Evolutionary conservation across 2,113 vertebrate species (phyloP).

Genomic region (Oceanites oceanicus): DNA sequence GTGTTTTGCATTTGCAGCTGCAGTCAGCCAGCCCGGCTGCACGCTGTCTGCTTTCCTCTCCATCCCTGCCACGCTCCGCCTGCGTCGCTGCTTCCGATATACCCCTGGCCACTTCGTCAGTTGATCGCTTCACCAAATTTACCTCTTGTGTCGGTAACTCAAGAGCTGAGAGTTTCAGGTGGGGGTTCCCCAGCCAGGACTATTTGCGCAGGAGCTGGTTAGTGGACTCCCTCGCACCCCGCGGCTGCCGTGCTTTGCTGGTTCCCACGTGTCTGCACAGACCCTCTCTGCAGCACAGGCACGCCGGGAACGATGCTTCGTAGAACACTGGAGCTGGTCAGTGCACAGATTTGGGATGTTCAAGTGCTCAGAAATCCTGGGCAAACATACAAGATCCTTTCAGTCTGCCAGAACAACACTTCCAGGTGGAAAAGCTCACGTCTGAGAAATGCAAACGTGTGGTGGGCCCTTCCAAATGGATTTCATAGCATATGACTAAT

Average conservation of each 20-base stretch:
- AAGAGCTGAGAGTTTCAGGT: not conserved
- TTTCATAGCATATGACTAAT: not conserved
- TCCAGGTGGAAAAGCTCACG: not conserved
- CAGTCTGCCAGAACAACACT: not conserved
- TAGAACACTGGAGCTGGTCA: not conserved
- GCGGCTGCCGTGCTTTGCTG: not conserved
- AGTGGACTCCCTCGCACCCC: not conserved
- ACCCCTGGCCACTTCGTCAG: too few species aligned
- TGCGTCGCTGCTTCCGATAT: not conserved
- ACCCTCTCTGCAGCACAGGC: not conserved
- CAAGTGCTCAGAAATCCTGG: not conserved
- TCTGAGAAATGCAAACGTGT: not conserved
- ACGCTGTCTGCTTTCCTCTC: not conserved
- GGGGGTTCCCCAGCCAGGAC: not conserved
- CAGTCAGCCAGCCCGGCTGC: not conserved
- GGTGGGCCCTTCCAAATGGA: not conserved
- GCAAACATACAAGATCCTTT: not conserved
- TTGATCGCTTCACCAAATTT: not conserved
- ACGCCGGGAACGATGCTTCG: accelerated
- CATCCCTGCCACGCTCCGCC: not conserved
- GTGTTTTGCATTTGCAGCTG: not conserved
- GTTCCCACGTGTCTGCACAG: not conserved
- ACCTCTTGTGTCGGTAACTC: not conserved
- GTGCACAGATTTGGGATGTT: not conserved
- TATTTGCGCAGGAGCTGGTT: accelerated